These are phyloP conservation scores for Heliangelus exortis DNA, from an alignment of 2,797 vertebrate species.

Conservation along the genomic window DNA sequence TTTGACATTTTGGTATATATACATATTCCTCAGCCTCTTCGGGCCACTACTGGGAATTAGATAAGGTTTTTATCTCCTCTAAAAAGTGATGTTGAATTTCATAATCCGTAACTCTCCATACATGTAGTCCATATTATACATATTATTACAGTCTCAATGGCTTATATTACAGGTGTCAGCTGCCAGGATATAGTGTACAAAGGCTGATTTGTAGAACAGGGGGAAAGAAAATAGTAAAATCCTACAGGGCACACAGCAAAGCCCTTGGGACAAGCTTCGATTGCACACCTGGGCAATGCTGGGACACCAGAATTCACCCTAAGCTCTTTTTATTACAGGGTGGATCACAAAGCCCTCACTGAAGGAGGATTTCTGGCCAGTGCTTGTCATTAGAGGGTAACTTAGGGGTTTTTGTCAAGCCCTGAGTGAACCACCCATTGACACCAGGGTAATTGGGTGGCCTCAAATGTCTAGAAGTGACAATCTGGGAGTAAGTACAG, in stretches of 20 bases:
- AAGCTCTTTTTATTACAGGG: background rate
- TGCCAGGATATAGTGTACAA: background rate
- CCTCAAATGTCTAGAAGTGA: background rate
- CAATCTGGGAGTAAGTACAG: background rate
- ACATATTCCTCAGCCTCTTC: background rate
- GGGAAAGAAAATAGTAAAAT: background rate
- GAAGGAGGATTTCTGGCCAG: background rate
- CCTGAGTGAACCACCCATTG: background rate
- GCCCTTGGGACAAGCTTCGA: background rate
- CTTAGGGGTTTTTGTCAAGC: background rate
- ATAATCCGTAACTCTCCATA: background rate
- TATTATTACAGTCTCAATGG: constrained; percentile 7
- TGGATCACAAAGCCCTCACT: background rate
- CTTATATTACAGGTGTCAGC: background rate
- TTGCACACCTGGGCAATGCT: background rate
- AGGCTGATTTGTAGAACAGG: background rate
- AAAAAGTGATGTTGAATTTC: constrained; percentile 7
- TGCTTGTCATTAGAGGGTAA: background rate
- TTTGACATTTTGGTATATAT: constrained; percentile 34
- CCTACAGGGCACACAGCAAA: background rate
- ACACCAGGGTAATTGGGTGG: background rate
- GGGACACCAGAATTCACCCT: background rate
- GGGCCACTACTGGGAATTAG: background rate
- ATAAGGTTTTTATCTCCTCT: constrained; percentile 33
- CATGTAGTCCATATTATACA: background rate